Conservation (phyloP, 2,888 invertebrate genomes). For the Ischnus inquisitorius region DNA sequence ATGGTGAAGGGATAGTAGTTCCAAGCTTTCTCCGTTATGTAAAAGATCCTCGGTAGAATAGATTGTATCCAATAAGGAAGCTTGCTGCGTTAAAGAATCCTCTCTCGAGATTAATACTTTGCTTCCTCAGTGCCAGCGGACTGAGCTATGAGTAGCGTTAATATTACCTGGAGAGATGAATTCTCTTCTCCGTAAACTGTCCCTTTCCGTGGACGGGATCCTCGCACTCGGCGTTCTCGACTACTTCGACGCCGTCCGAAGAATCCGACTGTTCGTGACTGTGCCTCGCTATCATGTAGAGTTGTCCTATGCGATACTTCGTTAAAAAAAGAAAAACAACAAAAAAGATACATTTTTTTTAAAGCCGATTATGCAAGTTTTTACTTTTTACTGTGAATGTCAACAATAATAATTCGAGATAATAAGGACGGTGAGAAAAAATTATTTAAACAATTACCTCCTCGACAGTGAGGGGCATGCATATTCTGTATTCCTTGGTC, state of each 20-base stretch:
- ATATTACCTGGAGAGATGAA: conserved; percentile 93
- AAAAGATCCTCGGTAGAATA: conserved; percentile 95
- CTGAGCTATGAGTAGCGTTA: not conserved
- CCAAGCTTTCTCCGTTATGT: conserved; percentile 97
- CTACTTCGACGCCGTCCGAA: conserved; percentile 96
- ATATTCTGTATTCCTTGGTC: conserved; percentile 95
- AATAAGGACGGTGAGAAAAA: conserved; percentile 18
- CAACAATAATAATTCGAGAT: conserved; percentile 64
- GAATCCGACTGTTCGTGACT: conserved; percentile 96
- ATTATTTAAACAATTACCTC: conserved; percentile 88
- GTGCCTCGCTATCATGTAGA: conserved; percentile 98
- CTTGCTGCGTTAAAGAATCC: conserved; percentile 87
- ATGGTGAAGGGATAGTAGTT: conserved; percentile 97
- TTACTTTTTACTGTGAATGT: too few species aligned
- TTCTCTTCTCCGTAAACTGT: conserved; percentile 95
- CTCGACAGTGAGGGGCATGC: conserved; percentile 96
- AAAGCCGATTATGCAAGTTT: too few species aligned
- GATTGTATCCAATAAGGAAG: conserved; percentile 96
- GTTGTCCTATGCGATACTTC: conserved; percentile 95
- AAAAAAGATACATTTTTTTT: too few species aligned
- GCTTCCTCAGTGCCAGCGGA: not conserved
- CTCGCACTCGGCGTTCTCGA: conserved; percentile 93
- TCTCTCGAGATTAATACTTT: conserved; percentile 35
- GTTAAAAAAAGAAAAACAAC: too few species aligned
- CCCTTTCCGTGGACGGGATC: conserved; percentile 93